Evolutionary conservation across 1,140 invertebrate species (phyloP), one percentile per base, ranked within the genome.

Genomic region (Bombus terrestris): DNA sequence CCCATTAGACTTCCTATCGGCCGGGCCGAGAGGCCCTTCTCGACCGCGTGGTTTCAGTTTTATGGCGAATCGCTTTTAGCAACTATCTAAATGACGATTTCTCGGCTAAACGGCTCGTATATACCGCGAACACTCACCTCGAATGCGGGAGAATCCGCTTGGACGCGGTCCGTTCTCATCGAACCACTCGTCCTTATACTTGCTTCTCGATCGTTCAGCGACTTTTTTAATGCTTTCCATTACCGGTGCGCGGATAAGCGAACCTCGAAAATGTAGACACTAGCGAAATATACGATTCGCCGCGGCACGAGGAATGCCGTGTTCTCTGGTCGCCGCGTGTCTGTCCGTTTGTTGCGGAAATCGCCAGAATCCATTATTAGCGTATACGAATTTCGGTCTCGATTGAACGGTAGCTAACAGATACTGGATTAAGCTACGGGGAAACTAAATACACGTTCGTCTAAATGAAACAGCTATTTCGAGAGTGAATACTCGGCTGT

Each of bases 51-150:
- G 88, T 92, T 91, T 91, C 93, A 91, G 92, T 92, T 93, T 94
- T 93, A 94, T 94, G 92, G 93, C 93, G 93, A 93, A 93, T 94
- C 93, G 93, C 93, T 94, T 94, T 94, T 94, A 94, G 93, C 93
- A 92, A 93, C 91, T 93, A 94, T 94, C 93, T 94, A 94, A 93
- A 94, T 93, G 92, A 93, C 91, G 91, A 93, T 92, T 93, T 91
- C 91, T 91, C 88, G 91, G 66, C 80, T 86, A 92, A 92, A 90
- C 91, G 86, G 89, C 87, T 80, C 81, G 76, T 84, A 85, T 85
- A 85, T 79, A 85, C 75, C n/a, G 4, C n/a, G 3, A 35, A 18
- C 47, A 47, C 15, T 59, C 69, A 15, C 9, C 41, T 25, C 59
- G 41, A 43, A 8, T 39, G 62, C 64, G 57, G 15, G 41, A 47